Conservation (phyloP, 2,888 invertebrate genomes). For the Salticus scenicus region DNA sequence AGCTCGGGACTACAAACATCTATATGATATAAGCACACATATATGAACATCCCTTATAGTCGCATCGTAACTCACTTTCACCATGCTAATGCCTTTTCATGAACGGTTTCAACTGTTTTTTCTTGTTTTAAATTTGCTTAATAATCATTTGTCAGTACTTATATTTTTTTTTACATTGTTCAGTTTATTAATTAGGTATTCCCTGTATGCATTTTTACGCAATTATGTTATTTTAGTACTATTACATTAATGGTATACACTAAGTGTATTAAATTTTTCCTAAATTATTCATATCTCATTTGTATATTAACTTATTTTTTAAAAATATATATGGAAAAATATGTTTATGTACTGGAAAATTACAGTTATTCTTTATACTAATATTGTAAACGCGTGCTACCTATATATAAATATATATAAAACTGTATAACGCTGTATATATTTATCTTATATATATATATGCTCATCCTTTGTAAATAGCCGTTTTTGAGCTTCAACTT, state of each 20-base stretch:
- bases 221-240: neutral
- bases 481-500: constrained; percentile 28
- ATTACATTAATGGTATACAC: neutral
- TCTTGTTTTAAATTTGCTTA: no score
- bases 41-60: neutral
- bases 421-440: constrained; percentile 54
- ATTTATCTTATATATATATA: constrained; percentile 42
- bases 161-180: no score
- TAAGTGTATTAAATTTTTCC: neutral
- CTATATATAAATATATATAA: constrained; percentile 14
- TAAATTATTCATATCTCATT: neutral
- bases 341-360: neutral
- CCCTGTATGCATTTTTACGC: no score
- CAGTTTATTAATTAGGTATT: no score
- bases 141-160: no score
- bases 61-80: neutral
- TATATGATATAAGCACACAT: constrained; percentile 5
- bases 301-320: neutral
- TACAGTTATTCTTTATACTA: constrained; percentile 40
- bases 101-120: neutral
- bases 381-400: constrained; percentile 40
- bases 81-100: constrained; percentile 1
- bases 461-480: constrained; percentile 61
- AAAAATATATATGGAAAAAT: neutral
- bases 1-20: no score